Percentiles rank a stretch among this genome's conserved stretches.
Conservation (phyloP, 2,888 invertebrate species). For the Acanthosepion lycidas region DNA sequence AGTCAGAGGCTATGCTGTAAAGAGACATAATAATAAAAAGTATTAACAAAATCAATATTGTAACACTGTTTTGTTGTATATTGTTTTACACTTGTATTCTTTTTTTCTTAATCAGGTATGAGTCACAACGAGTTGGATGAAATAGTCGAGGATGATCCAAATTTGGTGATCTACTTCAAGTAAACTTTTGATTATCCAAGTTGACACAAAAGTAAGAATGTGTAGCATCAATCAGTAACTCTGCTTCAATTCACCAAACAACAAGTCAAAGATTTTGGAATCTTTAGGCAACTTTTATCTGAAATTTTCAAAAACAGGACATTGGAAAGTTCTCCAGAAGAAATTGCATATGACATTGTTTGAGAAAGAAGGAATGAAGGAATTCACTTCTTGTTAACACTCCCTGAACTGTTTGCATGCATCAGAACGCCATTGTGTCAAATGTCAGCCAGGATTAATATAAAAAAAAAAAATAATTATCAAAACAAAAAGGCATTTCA, state of each 20-base stretch:
- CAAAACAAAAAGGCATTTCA: no score
- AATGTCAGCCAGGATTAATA: not conserved
- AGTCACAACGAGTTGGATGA: constrained; percentile 66
- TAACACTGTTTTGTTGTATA: no score
- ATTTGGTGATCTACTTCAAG: constrained; percentile 66
- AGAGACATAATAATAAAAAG: no score
- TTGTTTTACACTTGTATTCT: not conserved
- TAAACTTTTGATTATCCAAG: constrained; percentile 50
- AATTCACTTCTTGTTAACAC: not conserved
- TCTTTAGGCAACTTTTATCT: not conserved
- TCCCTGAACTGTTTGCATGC: not conserved
- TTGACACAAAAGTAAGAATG: not conserved
- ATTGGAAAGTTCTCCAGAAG: not conserved
- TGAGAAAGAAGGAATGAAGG: not conserved
- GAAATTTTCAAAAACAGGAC: not conserved
- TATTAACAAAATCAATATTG: no score
- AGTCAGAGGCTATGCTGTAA: no score
- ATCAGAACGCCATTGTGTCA: not conserved
- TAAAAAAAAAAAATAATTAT: no score
- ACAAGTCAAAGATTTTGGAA: not conserved
- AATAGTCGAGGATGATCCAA: constrained; percentile 64
- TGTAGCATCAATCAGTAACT: not conserved
- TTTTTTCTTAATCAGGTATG: constrained; percentile 57
- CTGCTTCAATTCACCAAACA: not conserved
- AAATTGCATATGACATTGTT: not conserved